Evolutionary conservation across 1,140 invertebrate genomes (phyloP).

Genomic region (Pogonognathellus flavescens): DNA sequence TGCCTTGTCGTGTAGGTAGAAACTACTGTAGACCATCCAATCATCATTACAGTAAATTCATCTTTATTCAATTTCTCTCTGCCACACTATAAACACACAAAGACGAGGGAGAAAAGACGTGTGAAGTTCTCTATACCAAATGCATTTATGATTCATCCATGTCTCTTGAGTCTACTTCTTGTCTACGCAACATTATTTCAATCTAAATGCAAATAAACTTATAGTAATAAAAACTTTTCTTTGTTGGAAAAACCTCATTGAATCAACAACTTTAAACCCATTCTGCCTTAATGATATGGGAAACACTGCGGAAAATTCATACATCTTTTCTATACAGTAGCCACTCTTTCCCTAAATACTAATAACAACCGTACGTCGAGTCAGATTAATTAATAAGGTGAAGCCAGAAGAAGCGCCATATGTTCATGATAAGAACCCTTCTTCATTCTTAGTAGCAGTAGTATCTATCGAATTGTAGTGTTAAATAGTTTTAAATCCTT

Average conservation of each 20-base stretch:
- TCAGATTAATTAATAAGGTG: no score
- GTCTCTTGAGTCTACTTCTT: background rate
- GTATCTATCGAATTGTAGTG: background rate
- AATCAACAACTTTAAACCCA: background rate
- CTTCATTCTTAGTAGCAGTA: background rate
- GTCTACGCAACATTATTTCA: background rate
- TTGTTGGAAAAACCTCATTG: background rate
- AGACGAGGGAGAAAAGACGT: background rate
- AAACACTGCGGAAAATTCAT: no score
- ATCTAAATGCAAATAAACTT: slow-evolving; percentile 49
- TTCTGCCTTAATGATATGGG: background rate
- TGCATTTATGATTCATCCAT: background rate
- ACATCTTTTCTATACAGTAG: background rate
- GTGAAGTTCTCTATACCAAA: background rate
- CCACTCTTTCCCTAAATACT: background rate
- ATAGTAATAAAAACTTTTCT: background rate
- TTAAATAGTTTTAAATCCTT: background rate
- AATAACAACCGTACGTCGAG: background rate
- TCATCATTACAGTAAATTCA: slow-evolving; percentile 42
- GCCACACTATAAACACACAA: slow-evolving; percentile 25
- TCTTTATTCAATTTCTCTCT: slow-evolving; percentile 20
- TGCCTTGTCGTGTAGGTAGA: slow-evolving; percentile 19
- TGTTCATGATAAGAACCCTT: no score
- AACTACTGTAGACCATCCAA: slow-evolving; percentile 1
- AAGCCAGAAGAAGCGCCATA: no score